Evolutionary conservation across 2,888 invertebrate species (phyloP), one percentile per base, ranked within the genome.

Genomic region (Metacarcinus magister): DNA sequence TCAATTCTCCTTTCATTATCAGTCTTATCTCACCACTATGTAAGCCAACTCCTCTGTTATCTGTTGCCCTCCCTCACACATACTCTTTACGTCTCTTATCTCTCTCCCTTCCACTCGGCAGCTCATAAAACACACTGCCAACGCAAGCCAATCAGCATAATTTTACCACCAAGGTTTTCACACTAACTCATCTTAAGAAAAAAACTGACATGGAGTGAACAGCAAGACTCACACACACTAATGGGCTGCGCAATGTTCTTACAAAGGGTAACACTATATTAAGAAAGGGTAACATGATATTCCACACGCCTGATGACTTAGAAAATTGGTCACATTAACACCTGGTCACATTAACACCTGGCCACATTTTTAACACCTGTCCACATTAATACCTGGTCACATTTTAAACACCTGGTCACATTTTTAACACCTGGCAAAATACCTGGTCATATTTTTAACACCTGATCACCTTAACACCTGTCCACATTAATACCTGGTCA

Each of bases 1-100:
- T 39, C 43, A n/a, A 32, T 39, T 39, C 28, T 93, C 93, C 67
- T 93, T 67, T 87, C 39, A 16, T 87, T 39, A 87, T 87, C 39
- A 39, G 87, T 19, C 39, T 87, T 32, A 67, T 67, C 54, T 54
- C 54, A 13, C 60, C 5, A 23, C 19, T 23, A 23, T 23, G 23
- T 60, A 0, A 19, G 16, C 19, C 60, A 19, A 16, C 19, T 60
- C 60, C 60, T 60, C 23, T 23, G 23, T 60, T 60, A 60, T 23
- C 23, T 60, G 23, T 60, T 23, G 23, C 2, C 23, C 60, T 60
- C 60, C 19, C 60, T n/a, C 46, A 43, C 43, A 90, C 43, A 19
- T 87, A 87, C 23, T 3, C 91, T 91, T 4, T 60, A 2, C 39
- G 32, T 87, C 39, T 39, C 16, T 39, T 87, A 87, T 10, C 87